phyloP scores from a whole-genome alignment of 2,888 invertebrate species.

The Agonopterix arenella region DNA sequence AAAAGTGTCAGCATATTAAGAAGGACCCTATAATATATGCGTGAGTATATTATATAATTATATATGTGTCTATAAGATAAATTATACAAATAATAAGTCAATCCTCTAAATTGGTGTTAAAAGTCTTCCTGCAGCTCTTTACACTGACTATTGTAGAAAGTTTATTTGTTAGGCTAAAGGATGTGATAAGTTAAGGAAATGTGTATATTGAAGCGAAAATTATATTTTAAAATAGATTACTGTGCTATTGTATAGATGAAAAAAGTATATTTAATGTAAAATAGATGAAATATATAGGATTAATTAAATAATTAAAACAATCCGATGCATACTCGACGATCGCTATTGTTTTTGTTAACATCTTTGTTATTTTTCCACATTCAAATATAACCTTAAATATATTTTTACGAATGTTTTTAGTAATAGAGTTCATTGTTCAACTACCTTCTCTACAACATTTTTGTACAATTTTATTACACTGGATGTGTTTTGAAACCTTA shows the following conservation, averaged over 20 bases:
- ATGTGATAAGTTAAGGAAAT: constrained; percentile 69
- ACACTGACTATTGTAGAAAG: constrained; percentile 73
- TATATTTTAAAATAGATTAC: constrained; percentile 54
- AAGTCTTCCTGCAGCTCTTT: constrained; percentile 77
- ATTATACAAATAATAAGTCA: constrained; percentile 12
- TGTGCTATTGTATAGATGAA: constrained; percentile 55
- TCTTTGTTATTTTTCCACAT: no score
- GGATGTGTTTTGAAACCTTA: no score
- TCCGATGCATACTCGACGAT: neutral
- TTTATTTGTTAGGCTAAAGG: constrained; percentile 69
- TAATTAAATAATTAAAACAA: neutral
- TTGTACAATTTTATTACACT: no score
- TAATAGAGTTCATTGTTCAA: no score
- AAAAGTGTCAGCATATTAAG: no score
- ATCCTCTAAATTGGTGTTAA: constrained; percentile 46
- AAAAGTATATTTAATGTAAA: constrained; percentile 34
- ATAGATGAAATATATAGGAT: constrained; percentile 24
- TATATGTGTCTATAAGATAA: neutral
- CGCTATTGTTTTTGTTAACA: neutral
- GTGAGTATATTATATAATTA: no score
- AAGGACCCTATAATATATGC: no score
- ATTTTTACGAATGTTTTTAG: no score
- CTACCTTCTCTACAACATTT: no score
- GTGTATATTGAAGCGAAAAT: constrained; percentile 49
- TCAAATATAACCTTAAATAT: no score